phyloP scores from a whole-genome alignment of 2,797 vertebrate genomes.

The Borostomias antarcticus region DNA sequence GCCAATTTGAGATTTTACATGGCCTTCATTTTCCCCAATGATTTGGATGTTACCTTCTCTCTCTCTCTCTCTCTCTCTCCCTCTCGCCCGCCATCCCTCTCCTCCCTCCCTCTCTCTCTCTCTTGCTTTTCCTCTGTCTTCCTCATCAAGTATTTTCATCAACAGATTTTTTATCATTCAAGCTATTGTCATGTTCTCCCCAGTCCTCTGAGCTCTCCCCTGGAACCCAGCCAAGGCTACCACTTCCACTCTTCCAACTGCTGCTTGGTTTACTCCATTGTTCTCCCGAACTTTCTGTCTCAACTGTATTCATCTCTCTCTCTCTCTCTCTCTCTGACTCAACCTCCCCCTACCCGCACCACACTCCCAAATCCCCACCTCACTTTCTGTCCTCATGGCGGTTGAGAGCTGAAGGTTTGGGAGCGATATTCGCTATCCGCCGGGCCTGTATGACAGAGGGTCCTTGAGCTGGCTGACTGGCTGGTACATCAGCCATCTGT shows the following conservation, averaged over 20 bases:
- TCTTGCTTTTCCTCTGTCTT: not conserved
- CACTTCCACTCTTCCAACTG: not conserved
- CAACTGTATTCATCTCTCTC: not conserved
- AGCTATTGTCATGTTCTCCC: no score
- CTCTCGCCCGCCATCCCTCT: not conserved
- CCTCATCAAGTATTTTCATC: no score
- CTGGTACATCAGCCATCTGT: slow-evolving; percentile 7
- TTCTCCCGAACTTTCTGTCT: not conserved
- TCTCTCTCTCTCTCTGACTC: not conserved
- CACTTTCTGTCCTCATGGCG: not conserved
- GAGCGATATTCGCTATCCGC: no score
- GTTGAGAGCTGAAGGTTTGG: no score
- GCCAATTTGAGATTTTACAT: slow-evolving; percentile 44
- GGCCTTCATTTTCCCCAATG: slow-evolving; percentile 41
- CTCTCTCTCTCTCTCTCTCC: not conserved
- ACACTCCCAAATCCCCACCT: not conserved
- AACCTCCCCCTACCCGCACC: slow-evolving; percentile 3
- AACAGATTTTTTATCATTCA: no score
- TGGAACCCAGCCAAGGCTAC: not conserved
- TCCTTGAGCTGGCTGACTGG: not conserved
- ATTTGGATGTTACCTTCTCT: no score
- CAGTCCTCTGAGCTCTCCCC: slow-evolving; percentile 32
- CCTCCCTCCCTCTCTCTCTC: not conserved
- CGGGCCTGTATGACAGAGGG: not conserved
- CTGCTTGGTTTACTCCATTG: slow-evolving; percentile 6